Evolutionary conservation across 2,113 vertebrate species (phyloP).

Genomic region (Lepidothrix coronata): DNA sequence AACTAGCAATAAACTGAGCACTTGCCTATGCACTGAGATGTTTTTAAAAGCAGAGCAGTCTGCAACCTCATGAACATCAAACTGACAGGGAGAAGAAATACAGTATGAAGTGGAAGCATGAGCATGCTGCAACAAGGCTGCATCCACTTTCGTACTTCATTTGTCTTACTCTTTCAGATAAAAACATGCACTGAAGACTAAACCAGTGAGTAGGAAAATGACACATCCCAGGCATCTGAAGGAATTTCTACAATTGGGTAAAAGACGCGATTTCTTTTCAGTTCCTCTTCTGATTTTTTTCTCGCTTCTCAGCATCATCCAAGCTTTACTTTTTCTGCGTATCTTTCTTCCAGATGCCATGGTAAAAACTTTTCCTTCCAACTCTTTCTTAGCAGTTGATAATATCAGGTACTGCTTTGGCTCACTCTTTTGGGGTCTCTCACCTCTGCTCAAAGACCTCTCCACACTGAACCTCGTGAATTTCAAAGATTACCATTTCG

Average conservation of each 20-base stretch:
- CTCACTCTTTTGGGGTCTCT: neutral
- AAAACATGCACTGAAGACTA: neutral
- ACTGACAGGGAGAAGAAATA: neutral
- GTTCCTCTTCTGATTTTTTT: neutral
- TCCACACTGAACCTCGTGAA: neutral
- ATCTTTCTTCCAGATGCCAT: neutral
- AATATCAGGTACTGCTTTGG: neutral
- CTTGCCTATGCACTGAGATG: neutral
- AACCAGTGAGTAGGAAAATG: neutral
- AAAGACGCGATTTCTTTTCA: neutral
- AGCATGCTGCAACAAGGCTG: neutral
- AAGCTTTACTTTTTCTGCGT: neutral
- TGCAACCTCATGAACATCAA: neutral
- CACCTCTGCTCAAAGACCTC: neutral
- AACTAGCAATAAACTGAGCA: neutral
- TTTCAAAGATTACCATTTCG: neutral
- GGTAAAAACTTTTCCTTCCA: neutral
- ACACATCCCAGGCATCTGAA: neutral
- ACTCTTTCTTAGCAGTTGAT: neutral
- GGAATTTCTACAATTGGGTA: neutral
- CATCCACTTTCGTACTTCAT: neutral
- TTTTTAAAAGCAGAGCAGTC: neutral
- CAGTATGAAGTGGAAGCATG: neutral
- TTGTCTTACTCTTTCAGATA: neutral
- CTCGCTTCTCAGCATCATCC: neutral